Base-by-base conservation (phyloP, 2,888 invertebrate species). In the Tanypteryx hageni region DNA sequence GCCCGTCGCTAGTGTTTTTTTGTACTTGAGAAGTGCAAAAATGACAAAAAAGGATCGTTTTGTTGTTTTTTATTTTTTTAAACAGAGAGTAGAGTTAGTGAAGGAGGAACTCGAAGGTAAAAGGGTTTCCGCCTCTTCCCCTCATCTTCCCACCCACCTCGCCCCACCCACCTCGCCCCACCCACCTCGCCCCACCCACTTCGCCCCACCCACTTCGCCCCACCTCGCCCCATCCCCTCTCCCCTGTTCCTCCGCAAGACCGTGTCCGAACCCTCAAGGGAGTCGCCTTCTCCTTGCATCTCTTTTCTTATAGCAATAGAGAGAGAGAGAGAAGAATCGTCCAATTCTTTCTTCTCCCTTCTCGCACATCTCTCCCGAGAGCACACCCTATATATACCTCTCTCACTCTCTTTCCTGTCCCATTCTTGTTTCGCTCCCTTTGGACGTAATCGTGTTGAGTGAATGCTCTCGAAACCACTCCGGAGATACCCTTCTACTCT, bases 401-500 rank as follows among this genome's bases (percentile, higher is more conserved):
- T 76, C 76, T 76, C 27, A 22, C 44, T 76, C 76, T 22, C 76
- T 27, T 5, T 11, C 22, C 22, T 13, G 22, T 27, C 22, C 76
- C 76, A 76, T 76, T 76, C 76, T 76, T 76, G 27, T 76, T 76
- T 76, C 76, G 22, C 22, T 76, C 76, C n/a, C 76, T 76, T 76
- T n/a, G 76, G 76, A 76, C 76, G 76, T 76, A 76, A 76, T 76
- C 27, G 76, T 27, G 76, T 76, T 76, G 76, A 76, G 76, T 76
- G 76, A 76, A 76, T 76, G 76, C 76, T 76, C 27, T 76, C 27
- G 76, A 27, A 76, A 76, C 22, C 22, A 27, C 22, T 61, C 61
- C 61, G 2, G 18, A 61, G 61, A 61, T 61, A n/a, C 68, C 9
- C 27, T 76, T 27, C 22, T 27, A 27, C 27, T 10, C 68, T n/a